These are phyloP conservation scores for Clepsis dumicolana DNA, from an alignment of 2,888 invertebrate species.

Conservation along the genomic window DNA sequence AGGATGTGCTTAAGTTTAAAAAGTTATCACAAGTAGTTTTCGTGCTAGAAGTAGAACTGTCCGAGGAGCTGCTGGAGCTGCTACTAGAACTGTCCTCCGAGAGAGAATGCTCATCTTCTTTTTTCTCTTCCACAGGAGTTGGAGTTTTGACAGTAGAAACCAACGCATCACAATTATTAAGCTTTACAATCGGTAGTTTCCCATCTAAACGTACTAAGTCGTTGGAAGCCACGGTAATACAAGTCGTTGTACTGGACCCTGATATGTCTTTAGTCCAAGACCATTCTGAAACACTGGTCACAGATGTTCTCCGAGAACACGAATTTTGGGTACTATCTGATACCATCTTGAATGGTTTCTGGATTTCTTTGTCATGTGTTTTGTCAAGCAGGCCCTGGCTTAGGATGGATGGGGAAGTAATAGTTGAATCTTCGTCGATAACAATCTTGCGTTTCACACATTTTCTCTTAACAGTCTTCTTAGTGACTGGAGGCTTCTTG, in stretches of 20 bases:
- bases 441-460: conserved; percentile 8
- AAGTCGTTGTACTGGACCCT: conserved; percentile 64
- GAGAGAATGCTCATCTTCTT: conserved; percentile 31
- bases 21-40: conserved; percentile 38
- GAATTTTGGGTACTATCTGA: conserved; percentile 37
- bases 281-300: conserved; percentile 55
- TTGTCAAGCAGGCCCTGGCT: conserved; percentile 5
- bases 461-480: not conserved
- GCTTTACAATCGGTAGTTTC: conserved; percentile 65
- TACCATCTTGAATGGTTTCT: conserved; percentile 17
- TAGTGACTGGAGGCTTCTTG: not conserved
- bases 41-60: conserved; percentile 14
- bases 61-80: conserved; percentile 2
- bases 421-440: conserved; percentile 3
- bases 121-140: conserved; percentile 4
- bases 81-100: conserved; percentile 40
- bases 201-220: conserved; percentile 68
- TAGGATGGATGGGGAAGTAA: conserved; percentile 30
- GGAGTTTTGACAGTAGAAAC: not conserved
- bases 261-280: conserved; percentile 77
- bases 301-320: conserved; percentile 56
- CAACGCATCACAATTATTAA: conserved; percentile 53
- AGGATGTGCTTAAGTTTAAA: conserved; percentile 54
- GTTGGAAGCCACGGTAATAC: conserved; percentile 58
- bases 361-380: conserved; percentile 11